These are phyloP conservation scores for Neuroterus valhalla DNA, from an alignment of 1,140 invertebrate genomes.

Conservation along the genomic window DNA sequence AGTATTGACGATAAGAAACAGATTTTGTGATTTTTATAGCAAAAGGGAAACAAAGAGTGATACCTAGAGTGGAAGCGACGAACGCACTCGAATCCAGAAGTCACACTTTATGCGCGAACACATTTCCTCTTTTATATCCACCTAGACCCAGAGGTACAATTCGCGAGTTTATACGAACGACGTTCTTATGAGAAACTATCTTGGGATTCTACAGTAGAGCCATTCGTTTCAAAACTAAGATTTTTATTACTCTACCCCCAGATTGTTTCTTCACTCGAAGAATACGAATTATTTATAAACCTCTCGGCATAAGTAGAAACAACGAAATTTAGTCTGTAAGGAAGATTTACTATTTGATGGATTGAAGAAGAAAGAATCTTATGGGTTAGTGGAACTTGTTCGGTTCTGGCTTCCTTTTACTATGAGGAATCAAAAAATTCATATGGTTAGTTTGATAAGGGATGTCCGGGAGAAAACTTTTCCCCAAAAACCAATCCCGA, in stretches of 20 bases:
- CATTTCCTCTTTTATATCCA: slow-evolving; percentile 11
- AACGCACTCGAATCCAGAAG: slow-evolving; percentile 3
- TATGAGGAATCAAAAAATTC: no score
- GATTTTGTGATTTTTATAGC: slow-evolving; percentile 8
- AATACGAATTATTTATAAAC: no score
- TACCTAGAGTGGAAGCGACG: background rate
- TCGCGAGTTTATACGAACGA: slow-evolving; percentile 11
- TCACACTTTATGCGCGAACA: slow-evolving; percentile 21
- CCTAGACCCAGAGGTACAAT: slow-evolving; percentile 14
- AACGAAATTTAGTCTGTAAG: no score
- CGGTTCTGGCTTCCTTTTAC: no score
- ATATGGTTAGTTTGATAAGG: no score
- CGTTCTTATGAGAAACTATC: slow-evolving; percentile 23
- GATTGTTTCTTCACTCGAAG: background rate
- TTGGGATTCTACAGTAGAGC: background rate
- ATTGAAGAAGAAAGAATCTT: no score
- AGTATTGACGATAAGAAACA: slow-evolving; percentile 2
- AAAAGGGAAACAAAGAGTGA: slow-evolving; percentile 11
- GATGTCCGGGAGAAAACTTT: no score
- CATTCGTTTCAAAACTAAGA: background rate
- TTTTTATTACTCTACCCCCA: slow-evolving; percentile 22
- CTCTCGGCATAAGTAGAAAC: no score
- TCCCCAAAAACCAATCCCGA: no score
- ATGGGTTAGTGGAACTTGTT: no score
- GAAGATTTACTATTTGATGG: no score